Evolutionary conservation across 2,888 invertebrate genomes (phyloP), one percentile per base, ranked within the genome.

Genomic region (Pandemis heparana): DNA sequence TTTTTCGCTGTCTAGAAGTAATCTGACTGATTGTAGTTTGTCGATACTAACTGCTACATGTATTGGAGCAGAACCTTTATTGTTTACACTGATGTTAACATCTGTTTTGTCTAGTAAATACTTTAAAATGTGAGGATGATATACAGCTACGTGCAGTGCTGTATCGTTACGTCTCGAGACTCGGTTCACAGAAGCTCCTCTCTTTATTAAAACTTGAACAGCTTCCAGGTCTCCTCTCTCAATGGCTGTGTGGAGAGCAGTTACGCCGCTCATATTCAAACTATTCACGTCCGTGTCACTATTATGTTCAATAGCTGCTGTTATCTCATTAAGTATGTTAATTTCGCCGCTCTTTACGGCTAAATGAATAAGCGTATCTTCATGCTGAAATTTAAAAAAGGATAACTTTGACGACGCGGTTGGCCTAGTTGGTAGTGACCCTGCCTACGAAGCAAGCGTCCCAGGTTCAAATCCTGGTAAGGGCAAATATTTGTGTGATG

Each of bases 101-200:
- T 62, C 41, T 10, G n/a, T 16, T 14, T 16, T 10, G 16, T 62
- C 41, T 3, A 62, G 16, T 0, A 62, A 62, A 62, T 62, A 62
- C 41, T 62, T 41, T n/a, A 62, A 41, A 41, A 62, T 41, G 4
- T 62, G 16, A 10, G 10, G 38, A 6, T 41, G 16, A 41, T 10
- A 1, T 18, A 41, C 62, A n/a, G 62, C 62, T 16, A 62, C 18
- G 18, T 62, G 62, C 9, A 62, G 41, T 39, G 62, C 62, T 10
- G 62, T 62, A 10, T 62, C 62, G 10, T 18, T 53, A 18, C 9
- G 14, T 3, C 7, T 4, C 18, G 53, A 53, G 3, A 53, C 53
- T 53, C 9, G 18, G 9, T 53, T 53, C 18, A 53, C 53, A 18
- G 18, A 53, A 7, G 53, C 18, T 18, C 53, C 53, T 18, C 9